Percentiles rank a stretch among this genome's conserved stretches.
Evolutionary conservation across 2,797 vertebrate genomes (phyloP).

Genomic region (Typhlichthys eigenmanni): DNA sequence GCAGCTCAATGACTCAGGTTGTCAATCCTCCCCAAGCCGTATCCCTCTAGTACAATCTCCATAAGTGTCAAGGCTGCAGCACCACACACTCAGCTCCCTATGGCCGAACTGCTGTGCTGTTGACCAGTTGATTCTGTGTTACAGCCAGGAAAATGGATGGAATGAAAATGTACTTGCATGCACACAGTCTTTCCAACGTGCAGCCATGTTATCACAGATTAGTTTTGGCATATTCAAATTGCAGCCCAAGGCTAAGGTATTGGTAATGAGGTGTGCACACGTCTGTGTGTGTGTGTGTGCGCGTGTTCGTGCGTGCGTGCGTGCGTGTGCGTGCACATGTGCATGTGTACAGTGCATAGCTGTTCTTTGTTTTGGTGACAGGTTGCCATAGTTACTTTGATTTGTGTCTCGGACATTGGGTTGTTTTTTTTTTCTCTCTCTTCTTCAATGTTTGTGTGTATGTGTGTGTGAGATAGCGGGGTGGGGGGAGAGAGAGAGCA

Average conservation of each 20-base stretch:
- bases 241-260: conserved; percentile 17
- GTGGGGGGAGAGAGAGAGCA: not conserved
- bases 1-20: conserved; percentile 58
- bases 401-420: conserved; percentile 1
- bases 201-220: conserved; percentile 21
- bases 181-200: conserved; percentile 13
- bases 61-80: conserved; percentile 31
- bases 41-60: conserved; percentile 50
- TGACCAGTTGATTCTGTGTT: conserved; percentile 27
- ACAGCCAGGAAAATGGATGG: conserved; percentile 10
- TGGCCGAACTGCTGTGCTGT: too few species aligned
- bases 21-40: conserved; percentile 40
- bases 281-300: not conserved
- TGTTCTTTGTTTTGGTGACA: conserved; percentile 6
- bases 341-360: not conserved
- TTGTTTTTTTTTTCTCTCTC: conserved; percentile 7
- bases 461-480: not conserved
- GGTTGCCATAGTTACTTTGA: conserved; percentile 21
- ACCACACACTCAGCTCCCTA: conserved; percentile 54
- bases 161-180: conserved; percentile 6
- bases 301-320: not conserved
- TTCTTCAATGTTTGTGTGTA: conserved; percentile 1
- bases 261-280: not conserved
- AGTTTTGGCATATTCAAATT: conserved; percentile 20
- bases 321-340: conserved; percentile 4